These are phyloP conservation scores for Shargacucullia verbasci DNA, from an alignment of 2,888 invertebrate genomes.

Conservation along the genomic window DNA sequence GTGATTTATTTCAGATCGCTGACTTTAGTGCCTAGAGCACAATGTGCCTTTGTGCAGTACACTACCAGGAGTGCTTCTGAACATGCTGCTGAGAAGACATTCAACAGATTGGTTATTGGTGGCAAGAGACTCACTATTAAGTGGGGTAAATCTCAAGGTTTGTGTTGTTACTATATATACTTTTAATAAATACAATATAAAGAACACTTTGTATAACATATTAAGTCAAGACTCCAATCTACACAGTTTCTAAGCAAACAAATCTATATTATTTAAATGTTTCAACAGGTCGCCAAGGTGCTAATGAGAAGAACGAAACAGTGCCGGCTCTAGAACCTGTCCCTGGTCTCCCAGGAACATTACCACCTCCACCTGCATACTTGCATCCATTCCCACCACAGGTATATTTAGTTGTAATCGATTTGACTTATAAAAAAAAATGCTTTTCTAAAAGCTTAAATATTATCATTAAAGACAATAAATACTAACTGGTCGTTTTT, in stretches of 20 bases:
- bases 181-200: background rate
- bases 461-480: no score
- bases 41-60: constrained; percentile 99
- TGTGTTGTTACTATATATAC: constrained; percentile 6
- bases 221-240: no score
- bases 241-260: no score
- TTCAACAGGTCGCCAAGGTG: constrained; percentile 80
- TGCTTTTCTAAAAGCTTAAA: no score
- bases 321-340: constrained; percentile 83
- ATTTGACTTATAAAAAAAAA: no score
- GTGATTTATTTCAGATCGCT: constrained; percentile 88
- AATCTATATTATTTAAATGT: background rate
- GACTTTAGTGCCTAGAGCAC: constrained; percentile 97
- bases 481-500: no score
- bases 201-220: no score
- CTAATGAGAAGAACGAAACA: constrained; percentile 76
- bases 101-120: constrained; percentile 95
- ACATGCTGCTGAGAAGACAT: constrained; percentile 97
- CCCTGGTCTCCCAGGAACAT: constrained; percentile 89
- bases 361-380: constrained; percentile 89
- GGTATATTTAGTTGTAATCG: no score
- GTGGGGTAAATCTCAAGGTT: constrained; percentile 98
- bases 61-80: constrained; percentile 97
- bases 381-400: constrained; percentile 85
- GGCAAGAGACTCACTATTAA: constrained; percentile 98